A percentile compares a stretch with the other conserved stretches of the same genome.
Evolutionary conservation across 2,888 invertebrate genomes (phyloP).

Genomic region (Hemistola chrysoprasaria): DNA sequence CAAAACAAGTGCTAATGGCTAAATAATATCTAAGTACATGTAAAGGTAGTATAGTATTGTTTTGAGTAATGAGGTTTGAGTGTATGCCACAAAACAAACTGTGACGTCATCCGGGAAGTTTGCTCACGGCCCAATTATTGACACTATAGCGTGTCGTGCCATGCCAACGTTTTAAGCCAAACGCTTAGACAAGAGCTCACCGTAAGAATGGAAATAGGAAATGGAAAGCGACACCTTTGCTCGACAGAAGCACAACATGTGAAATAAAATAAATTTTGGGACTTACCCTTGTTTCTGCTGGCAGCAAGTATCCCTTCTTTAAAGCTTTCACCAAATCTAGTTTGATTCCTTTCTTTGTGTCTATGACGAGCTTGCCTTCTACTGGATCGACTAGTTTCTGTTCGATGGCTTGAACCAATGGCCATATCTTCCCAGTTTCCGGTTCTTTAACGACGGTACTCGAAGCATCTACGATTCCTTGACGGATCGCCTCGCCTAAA

Average conservation of each 20-base stretch:
- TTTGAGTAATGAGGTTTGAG: conserved; percentile 33
- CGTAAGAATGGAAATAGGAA: conserved; percentile 70
- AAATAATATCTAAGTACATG: conserved; percentile 32
- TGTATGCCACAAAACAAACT: conserved; percentile 57
- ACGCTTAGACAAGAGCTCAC: conserved; percentile 70
- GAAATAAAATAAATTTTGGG: conserved; percentile 39
- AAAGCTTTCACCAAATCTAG: conserved; percentile 92
- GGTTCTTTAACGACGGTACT: conserved; percentile 93
- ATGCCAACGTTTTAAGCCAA: conserved; percentile 78
- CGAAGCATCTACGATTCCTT: conserved; percentile 91
- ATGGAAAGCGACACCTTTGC: conserved; percentile 77
- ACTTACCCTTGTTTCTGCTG: conserved; percentile 97
- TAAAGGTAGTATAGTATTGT: conserved; percentile 30
- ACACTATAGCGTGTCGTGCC: conserved; percentile 70
- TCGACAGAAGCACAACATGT: conserved; percentile 67
- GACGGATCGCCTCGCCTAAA: conserved; percentile 88
- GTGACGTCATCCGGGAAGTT: conserved; percentile 50
- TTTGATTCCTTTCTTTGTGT: conserved; percentile 80
- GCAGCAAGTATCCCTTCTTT: conserved; percentile 93
- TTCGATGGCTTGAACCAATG: conserved; percentile 89
- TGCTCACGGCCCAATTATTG: conserved; percentile 47
- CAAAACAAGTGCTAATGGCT: conserved; percentile 45
- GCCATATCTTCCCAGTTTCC: conserved; percentile 87
- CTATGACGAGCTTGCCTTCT: conserved; percentile 86
- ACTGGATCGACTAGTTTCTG: conserved; percentile 88